Conservation (phyloP, 2,888 invertebrate species). For the Teleogryllus oceanicus region DNA sequence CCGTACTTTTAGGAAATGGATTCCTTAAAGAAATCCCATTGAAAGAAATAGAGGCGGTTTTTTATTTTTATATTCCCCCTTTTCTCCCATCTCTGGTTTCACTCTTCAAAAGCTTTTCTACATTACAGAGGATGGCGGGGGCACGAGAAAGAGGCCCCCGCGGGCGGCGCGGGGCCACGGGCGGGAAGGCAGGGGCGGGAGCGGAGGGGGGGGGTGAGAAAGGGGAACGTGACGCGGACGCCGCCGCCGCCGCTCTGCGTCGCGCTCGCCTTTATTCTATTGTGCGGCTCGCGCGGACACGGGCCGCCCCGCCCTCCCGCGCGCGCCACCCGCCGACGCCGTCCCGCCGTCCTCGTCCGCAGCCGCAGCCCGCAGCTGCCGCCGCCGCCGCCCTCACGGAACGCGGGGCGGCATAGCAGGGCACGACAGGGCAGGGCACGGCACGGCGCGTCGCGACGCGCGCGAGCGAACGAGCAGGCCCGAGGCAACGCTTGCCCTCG, state of each 20-base stretch:
- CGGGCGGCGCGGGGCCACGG: neutral
- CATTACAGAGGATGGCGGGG: neutral
- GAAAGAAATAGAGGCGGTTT: neutral
- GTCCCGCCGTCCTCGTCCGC: neutral
- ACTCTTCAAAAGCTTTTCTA: neutral
- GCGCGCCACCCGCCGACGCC: neutral
- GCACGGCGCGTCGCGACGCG: neutral
- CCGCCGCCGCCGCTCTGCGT: neutral
- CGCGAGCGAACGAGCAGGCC: neutral
- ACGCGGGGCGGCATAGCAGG: neutral
- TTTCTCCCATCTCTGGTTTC: neutral
- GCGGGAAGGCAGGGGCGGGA: neutral
- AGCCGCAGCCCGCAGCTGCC: neutral
- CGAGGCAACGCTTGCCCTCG: slow-evolving; percentile 3
- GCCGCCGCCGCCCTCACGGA: neutral
- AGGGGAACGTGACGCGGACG: neutral
- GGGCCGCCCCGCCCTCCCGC: neutral
- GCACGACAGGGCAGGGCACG: neutral
- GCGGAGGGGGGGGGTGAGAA: neutral
- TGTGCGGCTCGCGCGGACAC: neutral
- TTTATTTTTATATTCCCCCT: neutral
- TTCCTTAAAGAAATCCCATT: slow-evolving; percentile 11
- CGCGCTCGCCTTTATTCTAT: neutral
- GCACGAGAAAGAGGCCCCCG: neutral
- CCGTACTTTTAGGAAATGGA: neutral